These are phyloP conservation scores for Cephus pulcher DNA, from an alignment of 2,888 invertebrate species.

Conservation along the genomic window DNA sequence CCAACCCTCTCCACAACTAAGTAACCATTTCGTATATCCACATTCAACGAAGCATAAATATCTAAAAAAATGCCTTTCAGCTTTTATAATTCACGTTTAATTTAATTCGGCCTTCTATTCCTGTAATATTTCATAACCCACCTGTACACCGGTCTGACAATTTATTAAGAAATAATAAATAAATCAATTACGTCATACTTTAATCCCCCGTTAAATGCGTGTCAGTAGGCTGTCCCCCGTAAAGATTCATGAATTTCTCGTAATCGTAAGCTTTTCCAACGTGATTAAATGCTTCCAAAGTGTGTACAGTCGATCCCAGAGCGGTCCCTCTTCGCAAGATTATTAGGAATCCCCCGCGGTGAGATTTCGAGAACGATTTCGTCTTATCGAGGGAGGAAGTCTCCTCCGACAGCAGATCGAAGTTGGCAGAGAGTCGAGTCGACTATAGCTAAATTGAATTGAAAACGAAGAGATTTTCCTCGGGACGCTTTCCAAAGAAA, in stretches of 20 bases:
- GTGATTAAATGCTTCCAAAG: no score
- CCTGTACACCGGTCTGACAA: neutral
- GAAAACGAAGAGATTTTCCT: conserved; percentile 12
- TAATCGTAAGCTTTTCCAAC: no score
- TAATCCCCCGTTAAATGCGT: neutral
- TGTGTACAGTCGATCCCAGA: no score
- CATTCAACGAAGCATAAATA: neutral
- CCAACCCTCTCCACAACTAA: neutral
- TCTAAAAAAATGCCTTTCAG: neutral
- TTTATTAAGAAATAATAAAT: neutral
- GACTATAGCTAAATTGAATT: conserved; percentile 9
- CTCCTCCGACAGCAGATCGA: neutral
- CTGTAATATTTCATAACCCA: neutral
- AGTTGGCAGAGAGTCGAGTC: neutral
- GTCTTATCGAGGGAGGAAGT: conserved; percentile 24
- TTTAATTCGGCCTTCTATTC: neutral
- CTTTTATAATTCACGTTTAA: neutral
- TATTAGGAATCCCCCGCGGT: conserved; percentile 35
- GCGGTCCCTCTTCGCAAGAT: conserved; percentile 28
- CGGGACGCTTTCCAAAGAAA: neutral
- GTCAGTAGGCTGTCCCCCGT: neutral
- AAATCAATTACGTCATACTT: neutral
- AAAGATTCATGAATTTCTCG: neutral
- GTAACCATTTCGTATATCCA: neutral
- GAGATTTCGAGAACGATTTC: conserved; percentile 37